These are phyloP conservation scores for Bombycilla garrulus DNA, from an alignment of 2,113 vertebrate species.

Conservation along the genomic window DNA sequence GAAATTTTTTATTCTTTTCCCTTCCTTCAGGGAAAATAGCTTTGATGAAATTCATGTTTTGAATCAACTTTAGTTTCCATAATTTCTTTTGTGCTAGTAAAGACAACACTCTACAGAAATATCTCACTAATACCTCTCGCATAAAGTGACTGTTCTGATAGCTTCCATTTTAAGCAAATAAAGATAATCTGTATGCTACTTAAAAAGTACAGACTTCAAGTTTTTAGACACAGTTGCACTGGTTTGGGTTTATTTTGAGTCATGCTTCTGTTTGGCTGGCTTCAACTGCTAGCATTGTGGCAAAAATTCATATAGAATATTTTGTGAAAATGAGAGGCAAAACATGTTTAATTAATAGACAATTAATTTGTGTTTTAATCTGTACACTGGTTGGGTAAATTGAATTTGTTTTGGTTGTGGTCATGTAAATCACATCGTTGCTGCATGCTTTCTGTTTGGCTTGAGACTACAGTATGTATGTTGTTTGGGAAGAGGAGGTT, in stretches of 20 bases:
- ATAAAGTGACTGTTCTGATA: not conserved
- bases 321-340: not conserved
- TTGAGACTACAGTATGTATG: not conserved
- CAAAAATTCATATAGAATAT: not conserved
- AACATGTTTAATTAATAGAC: not conserved
- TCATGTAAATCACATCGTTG: not conserved
- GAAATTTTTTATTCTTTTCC: not conserved
- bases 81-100: not conserved
- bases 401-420: not conserved
- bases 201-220: not conserved
- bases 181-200: not conserved
- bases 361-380: not conserved
- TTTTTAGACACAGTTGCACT: not conserved
- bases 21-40: not conserved
- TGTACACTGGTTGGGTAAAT: not conserved
- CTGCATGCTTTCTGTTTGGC: not conserved
- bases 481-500: not conserved
- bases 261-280: not conserved
- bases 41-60: not conserved
- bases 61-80: not conserved
- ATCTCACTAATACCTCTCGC: not conserved
- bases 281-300: not conserved
- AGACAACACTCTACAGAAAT: not conserved
- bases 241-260: not conserved
- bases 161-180: not conserved